Base-by-base conservation (phyloP, 2,113 vertebrate genomes). In the Collichthys lucidus region DNA sequence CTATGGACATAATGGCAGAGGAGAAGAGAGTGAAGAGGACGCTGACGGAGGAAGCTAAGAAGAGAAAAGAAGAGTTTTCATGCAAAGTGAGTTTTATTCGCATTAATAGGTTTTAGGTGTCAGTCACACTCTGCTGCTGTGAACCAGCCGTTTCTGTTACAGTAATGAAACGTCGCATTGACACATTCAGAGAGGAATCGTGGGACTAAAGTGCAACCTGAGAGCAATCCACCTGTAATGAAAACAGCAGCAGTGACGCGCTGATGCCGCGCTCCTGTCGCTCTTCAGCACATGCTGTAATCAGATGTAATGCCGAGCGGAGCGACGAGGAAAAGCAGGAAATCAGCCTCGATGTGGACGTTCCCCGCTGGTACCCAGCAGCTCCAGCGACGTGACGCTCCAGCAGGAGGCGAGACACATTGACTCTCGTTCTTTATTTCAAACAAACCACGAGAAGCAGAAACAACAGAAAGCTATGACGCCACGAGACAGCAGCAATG, bases 271-370 rank as follows among this genome's bases (percentile, higher is more conserved):
- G 47, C 71, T 79, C 59, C 55, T 3, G 47, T 35, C 40, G 64
- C 60, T 3, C 73, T 74, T 8, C 47, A 70, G 66, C 65, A 20
- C 11, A 4, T 67, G 73, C 77, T 79, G 74, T 86, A 86, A 86
- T 86, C 81, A 88, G 70, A 81, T 63, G 87, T 81, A 74, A 89
- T n/a, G 74, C 24, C 4, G 63, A 72, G 26, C 63, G 52, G 44
- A 19, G 44, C 59, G 47, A 14, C 0, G 0, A 56, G 15, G 60
- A 57, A 60, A 1, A 8, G 19, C 40, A 65, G 47, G 56, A 59
- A 84, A 64, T 81, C 74, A 77, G 77, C 15, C 53, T 76, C 14
- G 26, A 16, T 44, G 3, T 11, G 35, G 46, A 79, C 83, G 42
- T 77, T 63, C 59, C 76, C 66, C 2, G 63, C 67, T 72, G 90